Evolutionary conservation across 2,888 invertebrate genomes (phyloP).

Genomic region (Temnothorax unifasciatus): DNA sequence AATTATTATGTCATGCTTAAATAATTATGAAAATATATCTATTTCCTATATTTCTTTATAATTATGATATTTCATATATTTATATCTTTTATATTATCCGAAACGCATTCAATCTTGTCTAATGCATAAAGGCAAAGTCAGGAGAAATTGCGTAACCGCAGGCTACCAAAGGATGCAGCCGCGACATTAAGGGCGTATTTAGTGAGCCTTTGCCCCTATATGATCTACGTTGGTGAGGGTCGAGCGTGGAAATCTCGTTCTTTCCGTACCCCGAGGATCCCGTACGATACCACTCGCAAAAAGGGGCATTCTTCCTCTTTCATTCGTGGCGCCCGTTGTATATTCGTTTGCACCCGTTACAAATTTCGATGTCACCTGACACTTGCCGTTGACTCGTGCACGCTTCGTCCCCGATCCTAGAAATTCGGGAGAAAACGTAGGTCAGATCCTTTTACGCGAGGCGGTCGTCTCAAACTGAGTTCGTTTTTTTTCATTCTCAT

Average conservation of each 20-base stretch:
- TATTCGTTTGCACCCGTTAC: slow-evolving; percentile 72
- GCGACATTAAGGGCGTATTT: slow-evolving; percentile 82
- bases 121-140: slow-evolving; percentile 31
- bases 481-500: slow-evolving; percentile 45
- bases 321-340: slow-evolving; percentile 64
- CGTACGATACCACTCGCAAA: not conserved
- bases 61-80: not conserved
- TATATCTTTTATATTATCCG: not conserved
- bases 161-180: slow-evolving; percentile 55
- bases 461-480: slow-evolving; percentile 32
- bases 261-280: slow-evolving; percentile 41
- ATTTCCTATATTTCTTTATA: not conserved
- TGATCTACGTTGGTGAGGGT: slow-evolving; percentile 61
- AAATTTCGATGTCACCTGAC: slow-evolving; percentile 73
- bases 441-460: slow-evolving; percentile 49
- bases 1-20: not conserved
- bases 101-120: slow-evolving; percentile 18
- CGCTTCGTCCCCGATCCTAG: slow-evolving; percentile 60
- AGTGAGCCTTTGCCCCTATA: slow-evolving; percentile 74
- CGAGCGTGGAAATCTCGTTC: slow-evolving; percentile 78
- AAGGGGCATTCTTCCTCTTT: slow-evolving; percentile 51
- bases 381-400: slow-evolving; percentile 76
- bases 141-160: slow-evolving; percentile 76
- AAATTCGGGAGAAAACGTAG: slow-evolving; percentile 51
- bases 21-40: not conserved